Evolutionary conservation across 1,140 invertebrate genomes (phyloP), one percentile per base, ranked within the genome.

Genomic region (Drosophila nasuta): DNA sequence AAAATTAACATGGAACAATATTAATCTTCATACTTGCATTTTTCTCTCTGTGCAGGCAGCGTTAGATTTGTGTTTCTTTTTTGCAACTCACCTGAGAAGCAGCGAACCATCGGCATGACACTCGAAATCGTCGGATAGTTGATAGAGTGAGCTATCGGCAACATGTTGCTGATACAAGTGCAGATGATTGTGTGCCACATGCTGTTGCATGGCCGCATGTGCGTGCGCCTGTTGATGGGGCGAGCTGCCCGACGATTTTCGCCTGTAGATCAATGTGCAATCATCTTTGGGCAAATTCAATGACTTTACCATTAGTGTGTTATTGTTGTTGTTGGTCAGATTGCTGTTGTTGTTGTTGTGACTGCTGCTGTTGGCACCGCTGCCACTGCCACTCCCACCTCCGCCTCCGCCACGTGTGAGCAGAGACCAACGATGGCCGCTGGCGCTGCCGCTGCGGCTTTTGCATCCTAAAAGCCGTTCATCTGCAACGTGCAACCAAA

Each of bases 201-300:
- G 82, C 33, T 77, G 79, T 15, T 89, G 86, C 30, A 74, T 57
- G 6, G 52, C 69, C 1, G 69, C 52, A 41, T 72, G 69, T 71
- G 75, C 33, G 1, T 78, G 63, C 48, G 59, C 20, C 38, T 82
- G 77, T 20, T 81, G 75, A 56, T 91, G 79, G 20, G 94, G 93
- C 20, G 94, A 93, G 67, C 94, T 95, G 77, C 93, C 94, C 15
- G 95, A 94, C 5, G 94, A 94, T 85, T 95, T 95, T 3, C 95
- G 91, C 5, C 94, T 92, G 13, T 93, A 89, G 38, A 95, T 94
- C 63, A 93, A 74, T 48, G 82, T 70, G 74, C 93, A 93, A 25
- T 95, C 94, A 77, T 95, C 94, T 77, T 91, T 91, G 25, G 91
- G 91, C 41, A 92, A 69, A 82, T 91, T 91, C 68, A 92, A 76